These are phyloP conservation scores for Eidolon helvum DNA, from an alignment of 2,113 vertebrate species.

Conservation along the genomic window DNA sequence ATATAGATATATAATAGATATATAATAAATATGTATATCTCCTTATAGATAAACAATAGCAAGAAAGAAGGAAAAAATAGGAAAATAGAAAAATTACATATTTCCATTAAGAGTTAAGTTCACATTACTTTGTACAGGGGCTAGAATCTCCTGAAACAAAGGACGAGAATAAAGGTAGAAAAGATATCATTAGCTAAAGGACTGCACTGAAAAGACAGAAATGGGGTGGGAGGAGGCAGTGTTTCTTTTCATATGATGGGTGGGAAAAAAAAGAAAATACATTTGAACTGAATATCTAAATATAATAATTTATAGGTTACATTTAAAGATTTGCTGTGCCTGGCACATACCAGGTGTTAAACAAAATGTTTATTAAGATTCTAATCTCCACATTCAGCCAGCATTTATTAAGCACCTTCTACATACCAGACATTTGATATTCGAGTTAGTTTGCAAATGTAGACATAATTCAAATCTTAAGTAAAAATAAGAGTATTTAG, in stretches of 20 bases:
- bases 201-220: background rate
- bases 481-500: background rate
- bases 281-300: background rate
- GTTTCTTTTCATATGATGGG: background rate
- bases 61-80: background rate
- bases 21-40: no score
- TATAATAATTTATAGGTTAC: background rate
- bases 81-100: background rate
- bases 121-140: background rate
- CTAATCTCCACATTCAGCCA: background rate
- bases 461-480: background rate
- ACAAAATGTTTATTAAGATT: background rate
- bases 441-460: background rate
- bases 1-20: no score
- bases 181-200: background rate
- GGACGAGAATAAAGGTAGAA: background rate
- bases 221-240: background rate
- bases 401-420: background rate
- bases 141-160: background rate
- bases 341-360: background rate
- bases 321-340: background rate
- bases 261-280: background rate
- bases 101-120: constrained; percentile 12
- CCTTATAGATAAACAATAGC: background rate
- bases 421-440: background rate